Evolutionary conservation across 2,113 vertebrate species (phyloP), one percentile per base, ranked within the genome.

Genomic region (Sardina pilchardus): DNA sequence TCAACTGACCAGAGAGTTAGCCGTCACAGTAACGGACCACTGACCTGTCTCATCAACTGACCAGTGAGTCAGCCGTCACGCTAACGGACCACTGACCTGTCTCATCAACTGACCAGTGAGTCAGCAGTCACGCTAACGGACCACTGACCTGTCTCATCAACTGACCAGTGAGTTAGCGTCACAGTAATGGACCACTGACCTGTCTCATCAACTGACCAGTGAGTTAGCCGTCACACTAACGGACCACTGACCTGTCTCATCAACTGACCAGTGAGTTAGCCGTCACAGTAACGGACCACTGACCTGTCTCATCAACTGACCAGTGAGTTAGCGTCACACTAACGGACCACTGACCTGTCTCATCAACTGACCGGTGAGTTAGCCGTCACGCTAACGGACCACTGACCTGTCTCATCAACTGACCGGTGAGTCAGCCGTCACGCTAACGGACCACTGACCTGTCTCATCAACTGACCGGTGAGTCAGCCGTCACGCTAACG

Each of bases 371-470:
- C 45, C 85, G 36, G n/a, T 75, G 53, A 19, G 4, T 42, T 42
- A 42, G 4, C 39, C 39, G 39, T 42, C 48, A 30, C 34, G 59
- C 21, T 4, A 30, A 81, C 14, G 43, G 3, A 50, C 44, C 47
- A 81, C 26, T 83, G 43, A 85, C 89, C 39, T 82, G 81, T 16
- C 82, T 78, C n/a, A n/a, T n/a, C n/a, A n/a, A n/a, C n/a, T 42
- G 39, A 42, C 39, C 39, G 4, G 39, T 2, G 39, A 1, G 39
- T 42, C 4, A 42, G 4, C 39, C 39, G 39, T 42, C 39, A 42
- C 39, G 4, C 45, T 47, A 6, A 47, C 7, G 48, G 12, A 50
- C 48, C 48, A 50, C 10, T 50, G 48, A 50, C 48, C 7, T 47
- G 45, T 8, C 45, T 14, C 45, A 47, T 14, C 12, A 47, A 6